Conservation (phyloP, 2,797 vertebrate species). For the Girardinus metallicus region DNA sequence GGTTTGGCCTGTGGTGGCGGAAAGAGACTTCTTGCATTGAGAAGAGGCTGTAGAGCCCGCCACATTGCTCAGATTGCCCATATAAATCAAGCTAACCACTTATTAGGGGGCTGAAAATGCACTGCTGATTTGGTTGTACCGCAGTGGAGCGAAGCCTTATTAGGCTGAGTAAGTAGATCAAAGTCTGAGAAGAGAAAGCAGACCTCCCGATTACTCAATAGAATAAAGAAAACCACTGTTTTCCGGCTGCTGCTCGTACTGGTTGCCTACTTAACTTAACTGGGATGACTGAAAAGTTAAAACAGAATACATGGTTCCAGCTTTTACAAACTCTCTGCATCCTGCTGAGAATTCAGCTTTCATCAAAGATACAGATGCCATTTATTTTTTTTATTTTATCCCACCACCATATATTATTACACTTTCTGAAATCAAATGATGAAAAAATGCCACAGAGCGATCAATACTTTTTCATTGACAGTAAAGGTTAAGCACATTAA, state of each 20-base stretch:
- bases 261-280: conserved; percentile 42
- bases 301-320: conserved; percentile 23
- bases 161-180: conserved; percentile 85
- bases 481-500: conserved; percentile 92
- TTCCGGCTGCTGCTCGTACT: conserved; percentile 47
- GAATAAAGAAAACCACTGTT: conserved; percentile 68
- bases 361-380: conserved; percentile 77
- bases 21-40: conserved; percentile 60
- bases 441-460: conserved; percentile 84
- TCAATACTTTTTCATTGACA: conserved; percentile 92
- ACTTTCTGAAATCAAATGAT: conserved; percentile 88
- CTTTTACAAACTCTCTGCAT: conserved; percentile 40
- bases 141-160: conserved; percentile 82
- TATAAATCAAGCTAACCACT: conserved; percentile 84
- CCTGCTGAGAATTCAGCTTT: conserved; percentile 69
- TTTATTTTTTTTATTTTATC: conserved; percentile 79
- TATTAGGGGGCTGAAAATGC: conserved; percentile 82
- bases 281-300: conserved; percentile 25
- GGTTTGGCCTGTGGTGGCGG: conserved; percentile 63
- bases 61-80: conserved; percentile 72
- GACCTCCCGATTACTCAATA: conserved; percentile 79
- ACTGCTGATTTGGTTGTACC: conserved; percentile 83
- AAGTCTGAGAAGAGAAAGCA: conserved; percentile 77
- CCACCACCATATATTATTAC: conserved; percentile 86
- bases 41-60: conserved; percentile 66